A percentile compares a stretch with the other conserved stretches of the same genome.
These are phyloP conservation scores for Pachypanchax playfairii DNA, from an alignment of 2,113 vertebrate genomes.

Conservation along the genomic window DNA sequence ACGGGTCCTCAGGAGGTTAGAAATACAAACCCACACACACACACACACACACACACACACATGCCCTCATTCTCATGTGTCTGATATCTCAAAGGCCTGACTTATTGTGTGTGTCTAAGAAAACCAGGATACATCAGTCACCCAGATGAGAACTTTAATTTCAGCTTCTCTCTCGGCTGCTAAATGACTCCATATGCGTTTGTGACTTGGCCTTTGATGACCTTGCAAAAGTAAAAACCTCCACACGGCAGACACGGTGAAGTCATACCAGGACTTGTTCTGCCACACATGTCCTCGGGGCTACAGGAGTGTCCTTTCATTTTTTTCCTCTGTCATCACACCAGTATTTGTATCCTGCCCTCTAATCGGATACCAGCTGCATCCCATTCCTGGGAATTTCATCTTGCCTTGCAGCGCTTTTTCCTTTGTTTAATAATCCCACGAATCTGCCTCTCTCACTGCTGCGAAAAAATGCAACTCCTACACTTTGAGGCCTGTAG, in stretches of 20 bases:
- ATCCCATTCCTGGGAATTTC: background rate
- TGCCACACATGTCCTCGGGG: constrained; percentile 53
- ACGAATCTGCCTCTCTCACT: background rate
- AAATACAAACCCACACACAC: too few species aligned
- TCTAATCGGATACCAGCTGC: constrained; percentile 23
- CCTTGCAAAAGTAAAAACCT: constrained; percentile 20
- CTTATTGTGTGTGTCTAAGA: constrained; percentile 41
- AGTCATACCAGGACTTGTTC: constrained; percentile 49
- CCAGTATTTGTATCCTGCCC: background rate
- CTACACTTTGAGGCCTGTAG: constrained; percentile 21
- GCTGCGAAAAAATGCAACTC: constrained; percentile 19
- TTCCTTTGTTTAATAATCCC: constrained; percentile 6
- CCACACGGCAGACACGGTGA: constrained; percentile 34
- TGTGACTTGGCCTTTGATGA: constrained; percentile 20
- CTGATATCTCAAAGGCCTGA: constrained; percentile 19
- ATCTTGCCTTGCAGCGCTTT: background rate
- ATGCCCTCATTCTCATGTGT: background rate
- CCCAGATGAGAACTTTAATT: constrained; percentile 39
- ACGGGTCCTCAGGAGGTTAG: too few species aligned
- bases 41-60: background rate
- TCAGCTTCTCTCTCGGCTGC: background rate
- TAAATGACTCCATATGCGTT: constrained; percentile 45
- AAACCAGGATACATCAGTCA: constrained; percentile 42
- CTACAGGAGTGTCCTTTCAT: constrained; percentile 24
- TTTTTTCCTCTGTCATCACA: constrained; percentile 12